Evolutionary conservation across 2,888 invertebrate genomes (phyloP).

Genomic region (Nipponacmea schrenckii): DNA sequence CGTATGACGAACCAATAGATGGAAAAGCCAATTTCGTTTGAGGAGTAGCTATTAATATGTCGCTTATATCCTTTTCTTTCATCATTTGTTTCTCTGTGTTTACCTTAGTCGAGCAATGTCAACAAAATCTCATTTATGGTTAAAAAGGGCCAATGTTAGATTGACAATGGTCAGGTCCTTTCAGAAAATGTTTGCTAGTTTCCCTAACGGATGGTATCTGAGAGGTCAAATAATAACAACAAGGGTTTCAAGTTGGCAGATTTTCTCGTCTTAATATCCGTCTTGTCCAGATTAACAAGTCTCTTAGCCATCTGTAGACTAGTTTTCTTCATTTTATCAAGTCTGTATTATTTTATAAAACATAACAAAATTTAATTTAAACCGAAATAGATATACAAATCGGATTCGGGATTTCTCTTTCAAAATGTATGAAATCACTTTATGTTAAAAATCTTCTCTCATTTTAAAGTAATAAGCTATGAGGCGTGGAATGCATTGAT

Average conservation of each 20-base stretch:
- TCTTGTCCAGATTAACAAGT: neutral
- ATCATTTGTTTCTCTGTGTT: constrained; percentile 2
- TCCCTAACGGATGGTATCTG: neutral
- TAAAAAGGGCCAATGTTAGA: constrained; percentile 2
- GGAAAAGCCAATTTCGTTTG: constrained; percentile 4
- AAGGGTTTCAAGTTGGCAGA: constrained; percentile 8
- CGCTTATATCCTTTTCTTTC: constrained; percentile 7
- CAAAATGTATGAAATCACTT: no score
- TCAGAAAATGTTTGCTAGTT: constrained; percentile 6
- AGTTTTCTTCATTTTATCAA: no score
- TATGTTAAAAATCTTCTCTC: no score
- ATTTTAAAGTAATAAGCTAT: no score
- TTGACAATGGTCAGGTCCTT: constrained; percentile 5
- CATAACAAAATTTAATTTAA: no score
- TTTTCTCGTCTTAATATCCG: constrained; percentile 4
- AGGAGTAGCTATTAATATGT: constrained; percentile 6
- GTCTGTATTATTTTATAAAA: no score
- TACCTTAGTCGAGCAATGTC: neutral
- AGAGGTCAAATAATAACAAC: constrained; percentile 2
- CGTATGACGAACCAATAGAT: no score
- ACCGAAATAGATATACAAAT: no score
- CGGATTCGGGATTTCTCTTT: no score
- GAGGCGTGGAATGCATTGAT: no score
- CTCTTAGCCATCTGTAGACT: neutral
- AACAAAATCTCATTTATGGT: neutral